Conservation (phyloP, 2,797 vertebrate genomes). For the Thaleichthys pacificus region DNA sequence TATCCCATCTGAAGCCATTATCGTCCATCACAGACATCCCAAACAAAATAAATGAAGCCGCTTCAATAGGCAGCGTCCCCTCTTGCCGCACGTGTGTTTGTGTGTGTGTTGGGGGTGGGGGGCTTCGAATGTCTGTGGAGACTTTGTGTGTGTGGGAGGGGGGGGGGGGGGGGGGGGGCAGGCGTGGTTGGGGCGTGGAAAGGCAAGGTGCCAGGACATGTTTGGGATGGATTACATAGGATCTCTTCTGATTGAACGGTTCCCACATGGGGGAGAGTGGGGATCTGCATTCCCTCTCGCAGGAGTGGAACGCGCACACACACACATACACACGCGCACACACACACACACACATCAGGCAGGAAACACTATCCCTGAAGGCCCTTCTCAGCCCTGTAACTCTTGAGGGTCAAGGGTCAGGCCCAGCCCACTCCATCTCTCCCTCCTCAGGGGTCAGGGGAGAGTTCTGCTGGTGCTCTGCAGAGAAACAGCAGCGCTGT, state of each 20-base stretch:
- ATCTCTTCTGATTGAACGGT: constrained; percentile 26
- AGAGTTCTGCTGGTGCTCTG: constrained; percentile 10
- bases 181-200: constrained; percentile 5
- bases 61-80: constrained; percentile 12
- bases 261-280: constrained; percentile 38
- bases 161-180: too few species aligned
- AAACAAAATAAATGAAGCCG: constrained; percentile 22
- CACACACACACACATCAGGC: constrained; percentile 17
- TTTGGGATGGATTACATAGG: constrained; percentile 21
- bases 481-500: constrained; percentile 24
- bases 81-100: neutral
- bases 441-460: constrained; percentile 13
- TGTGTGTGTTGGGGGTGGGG: neutral
- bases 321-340: constrained; percentile 7
- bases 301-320: constrained; percentile 4
- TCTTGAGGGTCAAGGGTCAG: constrained; percentile 19
- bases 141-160: constrained; percentile 19
- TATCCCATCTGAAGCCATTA: constrained; percentile 43
- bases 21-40: constrained; percentile 31
- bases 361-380: constrained; percentile 30
- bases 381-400: constrained; percentile 4
- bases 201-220: constrained; percentile 31
- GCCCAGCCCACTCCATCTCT: constrained; percentile 24
- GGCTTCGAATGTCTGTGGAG: constrained; percentile 3
- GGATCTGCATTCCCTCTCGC: constrained; percentile 10